These are phyloP conservation scores for Eremophila alpestris DNA, from an alignment of 2,797 vertebrate genomes.

Conservation along the genomic window DNA sequence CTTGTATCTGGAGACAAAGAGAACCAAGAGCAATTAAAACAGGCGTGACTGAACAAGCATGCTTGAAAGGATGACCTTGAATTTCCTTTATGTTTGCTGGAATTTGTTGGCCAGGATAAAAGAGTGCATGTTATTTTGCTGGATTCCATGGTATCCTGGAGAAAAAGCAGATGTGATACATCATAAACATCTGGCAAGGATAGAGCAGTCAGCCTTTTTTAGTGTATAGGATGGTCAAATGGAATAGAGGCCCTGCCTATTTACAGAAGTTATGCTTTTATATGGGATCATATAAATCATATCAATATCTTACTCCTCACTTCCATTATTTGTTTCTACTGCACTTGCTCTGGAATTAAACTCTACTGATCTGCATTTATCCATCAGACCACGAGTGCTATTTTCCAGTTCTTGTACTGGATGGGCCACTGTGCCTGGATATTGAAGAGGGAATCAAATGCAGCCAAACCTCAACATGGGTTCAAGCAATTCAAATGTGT, in stretches of 20 bases:
- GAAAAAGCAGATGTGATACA: not conserved
- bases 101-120: not conserved
- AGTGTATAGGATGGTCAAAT: not conserved
- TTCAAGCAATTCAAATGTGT: not conserved
- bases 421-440: not conserved
- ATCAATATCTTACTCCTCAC: not conserved
- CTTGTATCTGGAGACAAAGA: not conserved
- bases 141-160: not conserved
- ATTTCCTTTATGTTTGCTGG: not conserved
- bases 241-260: not conserved
- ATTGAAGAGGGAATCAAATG: not conserved
- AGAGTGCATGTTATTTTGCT: not conserved
- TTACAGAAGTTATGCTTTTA: not conserved
- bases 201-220: not conserved
- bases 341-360: not conserved
- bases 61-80: conserved; percentile 36
- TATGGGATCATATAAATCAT: not conserved
- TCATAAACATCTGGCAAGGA: not conserved
- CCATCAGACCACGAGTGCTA: not conserved
- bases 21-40: conserved; percentile 26
- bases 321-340: not conserved
- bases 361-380: not conserved
- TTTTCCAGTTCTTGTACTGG: not conserved
- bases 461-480: not conserved
- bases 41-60: not conserved